phyloP scores from a whole-genome alignment of 92 coral and sea anemone genomes.

The Umimayanthus kanabou region DNA sequence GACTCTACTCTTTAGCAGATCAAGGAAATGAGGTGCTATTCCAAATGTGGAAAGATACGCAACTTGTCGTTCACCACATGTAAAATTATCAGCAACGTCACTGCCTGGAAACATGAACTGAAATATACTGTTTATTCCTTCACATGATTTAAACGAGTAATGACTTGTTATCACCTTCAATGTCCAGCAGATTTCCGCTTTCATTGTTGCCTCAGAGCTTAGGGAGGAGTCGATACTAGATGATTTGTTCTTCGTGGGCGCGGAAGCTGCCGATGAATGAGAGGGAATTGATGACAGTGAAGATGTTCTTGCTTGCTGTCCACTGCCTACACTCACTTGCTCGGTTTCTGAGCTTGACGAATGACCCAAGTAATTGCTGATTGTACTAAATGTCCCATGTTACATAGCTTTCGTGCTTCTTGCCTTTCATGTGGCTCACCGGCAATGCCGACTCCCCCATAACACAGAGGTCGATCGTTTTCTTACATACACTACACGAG shows the following conservation, averaged over 20 bases:
- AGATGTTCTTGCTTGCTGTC: constrained; percentile 21
- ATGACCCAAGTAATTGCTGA: neutral
- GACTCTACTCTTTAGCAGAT: neutral
- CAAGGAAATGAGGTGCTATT: no score
- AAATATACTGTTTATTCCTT: neutral
- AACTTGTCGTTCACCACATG: no score
- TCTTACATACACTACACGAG: no score
- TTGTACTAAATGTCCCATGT: constrained; percentile 22
- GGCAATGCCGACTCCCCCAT: constrained; percentile 47
- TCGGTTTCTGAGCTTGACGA: constrained; percentile 36
- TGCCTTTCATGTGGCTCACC: constrained; percentile 48
- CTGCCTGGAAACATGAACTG: constrained; percentile 11
- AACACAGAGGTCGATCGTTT: constrained; percentile 5
- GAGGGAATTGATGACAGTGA: neutral
- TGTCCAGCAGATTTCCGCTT: constrained; percentile 38
- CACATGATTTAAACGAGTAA: constrained; percentile 2
- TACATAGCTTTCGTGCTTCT: constrained; percentile 37
- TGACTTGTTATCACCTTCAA: constrained; percentile 42
- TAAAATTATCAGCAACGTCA: no score
- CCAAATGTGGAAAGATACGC: no score
- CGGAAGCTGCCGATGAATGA: constrained; percentile 12
- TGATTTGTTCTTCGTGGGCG: constrained; percentile 10
- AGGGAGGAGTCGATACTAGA: constrained; percentile 39
- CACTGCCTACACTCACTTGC: no score
- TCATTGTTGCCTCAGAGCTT: constrained; percentile 33